Percentiles rank a stretch among this genome's conserved stretches.
Evolutionary conservation across 1,140 invertebrate species (phyloP).

Genomic region (Grapholita molesta): DNA sequence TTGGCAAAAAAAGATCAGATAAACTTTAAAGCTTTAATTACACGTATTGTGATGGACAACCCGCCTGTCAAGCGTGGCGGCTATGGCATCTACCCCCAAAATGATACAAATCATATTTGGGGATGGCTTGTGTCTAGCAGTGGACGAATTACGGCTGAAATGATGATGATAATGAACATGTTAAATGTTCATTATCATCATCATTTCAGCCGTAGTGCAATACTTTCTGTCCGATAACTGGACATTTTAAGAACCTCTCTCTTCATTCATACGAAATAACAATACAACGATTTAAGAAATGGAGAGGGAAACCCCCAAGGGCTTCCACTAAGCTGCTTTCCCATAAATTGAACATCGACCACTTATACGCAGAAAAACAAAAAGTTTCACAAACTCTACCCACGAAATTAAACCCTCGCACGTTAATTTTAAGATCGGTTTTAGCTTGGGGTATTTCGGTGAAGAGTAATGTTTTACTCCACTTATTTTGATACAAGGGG

Average conservation of each 20-base stretch:
- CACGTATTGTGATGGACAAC: too few relatives aligned
- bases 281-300: constrained; percentile 50
- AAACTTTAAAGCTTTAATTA: too few relatives aligned
- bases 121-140: too few relatives aligned
- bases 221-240: constrained; percentile 10
- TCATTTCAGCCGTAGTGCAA: too few relatives aligned
- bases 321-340: constrained; percentile 39
- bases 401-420: constrained; percentile 16
- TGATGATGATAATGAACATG: too few relatives aligned
- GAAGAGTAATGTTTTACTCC: constrained; percentile 14
- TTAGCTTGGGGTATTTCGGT: constrained; percentile 19
- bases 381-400: constrained; percentile 19
- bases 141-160: too few relatives aligned
- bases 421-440: constrained; percentile 23
- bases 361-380: constrained; percentile 41
- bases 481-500: constrained; percentile 38
- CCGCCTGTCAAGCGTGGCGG: too few relatives aligned
- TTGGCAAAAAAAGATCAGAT: too few relatives aligned
- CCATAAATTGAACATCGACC: constrained; percentile 55
- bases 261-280: constrained; percentile 27
- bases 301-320: constrained; percentile 43
- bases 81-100: too few relatives aligned
- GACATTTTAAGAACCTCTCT: constrained; percentile 33
- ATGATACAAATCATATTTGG: too few relatives aligned
- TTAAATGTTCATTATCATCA: too few relatives aligned